Conservation (phyloP, 2,797 vertebrate genomes). For the Avahi laniger region DNA sequence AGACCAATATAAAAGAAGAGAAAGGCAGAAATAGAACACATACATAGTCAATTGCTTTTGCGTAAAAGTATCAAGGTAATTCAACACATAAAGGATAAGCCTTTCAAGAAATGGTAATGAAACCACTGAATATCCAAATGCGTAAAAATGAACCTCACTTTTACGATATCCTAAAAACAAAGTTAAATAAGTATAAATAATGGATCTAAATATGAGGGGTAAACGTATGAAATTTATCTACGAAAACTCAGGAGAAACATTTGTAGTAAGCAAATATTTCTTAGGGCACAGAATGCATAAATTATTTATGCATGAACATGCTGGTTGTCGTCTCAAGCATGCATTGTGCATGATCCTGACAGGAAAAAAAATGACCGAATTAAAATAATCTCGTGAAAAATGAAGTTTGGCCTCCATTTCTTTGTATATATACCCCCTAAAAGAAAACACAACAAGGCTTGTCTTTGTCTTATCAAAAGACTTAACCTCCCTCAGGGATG, state of each 20-base stretch:
- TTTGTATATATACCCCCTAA: constrained; percentile 80
- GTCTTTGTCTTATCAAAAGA: constrained; percentile 42
- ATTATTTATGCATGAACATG: constrained; percentile 84
- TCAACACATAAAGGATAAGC: not conserved
- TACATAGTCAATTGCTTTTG: not conserved
- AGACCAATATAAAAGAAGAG: not conserved
- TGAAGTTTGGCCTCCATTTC: constrained; percentile 82
- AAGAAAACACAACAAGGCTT: not conserved
- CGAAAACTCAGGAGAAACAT: not conserved
- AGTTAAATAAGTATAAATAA: not conserved
- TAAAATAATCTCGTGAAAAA: constrained; percentile 81
- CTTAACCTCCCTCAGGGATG: no score
- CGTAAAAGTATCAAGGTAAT: not conserved
- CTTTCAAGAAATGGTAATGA: not conserved
- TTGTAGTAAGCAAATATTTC: not conserved
- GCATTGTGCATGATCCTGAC: constrained; percentile 85
- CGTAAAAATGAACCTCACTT: not conserved
- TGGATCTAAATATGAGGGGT: not conserved
- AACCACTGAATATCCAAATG: not conserved
- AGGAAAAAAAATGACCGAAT: constrained; percentile 89
- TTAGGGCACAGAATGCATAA: not conserved
- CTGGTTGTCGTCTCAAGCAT: constrained; percentile 88
- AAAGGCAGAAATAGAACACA: not conserved
- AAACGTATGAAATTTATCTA: not conserved
- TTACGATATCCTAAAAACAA: not conserved